Conservation (phyloP, 2,797 vertebrate species). For the Nannoperca australis region DNA sequence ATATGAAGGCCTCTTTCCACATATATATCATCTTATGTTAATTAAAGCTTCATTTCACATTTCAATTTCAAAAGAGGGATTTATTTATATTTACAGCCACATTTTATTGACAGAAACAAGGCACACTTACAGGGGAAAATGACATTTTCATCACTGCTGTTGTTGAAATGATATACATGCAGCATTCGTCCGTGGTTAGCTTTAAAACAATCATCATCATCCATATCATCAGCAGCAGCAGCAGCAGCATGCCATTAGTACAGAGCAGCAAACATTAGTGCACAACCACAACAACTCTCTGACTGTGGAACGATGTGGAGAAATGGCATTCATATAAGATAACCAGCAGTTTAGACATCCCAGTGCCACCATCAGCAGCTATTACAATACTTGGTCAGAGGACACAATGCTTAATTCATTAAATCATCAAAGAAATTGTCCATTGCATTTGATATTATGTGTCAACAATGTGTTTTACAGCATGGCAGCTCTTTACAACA, state of each 20-base stretch:
- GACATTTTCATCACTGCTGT: conserved; percentile 35
- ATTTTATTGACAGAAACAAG: conserved; percentile 62
- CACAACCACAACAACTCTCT: conserved; percentile 35
- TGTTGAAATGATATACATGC: conserved; percentile 37
- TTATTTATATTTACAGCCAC: conserved; percentile 57
- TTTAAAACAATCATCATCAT: conserved; percentile 33
- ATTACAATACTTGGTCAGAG: background rate
- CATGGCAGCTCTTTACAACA: conserved; percentile 47
- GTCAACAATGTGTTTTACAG: conserved; percentile 29
- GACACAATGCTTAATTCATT: conserved; percentile 31
- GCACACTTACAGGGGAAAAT: conserved; percentile 56
- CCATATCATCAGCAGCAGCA: conserved; percentile 8
- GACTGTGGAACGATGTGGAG: conserved; percentile 23
- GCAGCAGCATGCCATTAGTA: conserved; percentile 42
- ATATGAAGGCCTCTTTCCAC: background rate
- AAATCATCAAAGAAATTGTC: conserved; percentile 14
- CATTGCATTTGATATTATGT: conserved; percentile 8
- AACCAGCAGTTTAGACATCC: conserved; percentile 18
- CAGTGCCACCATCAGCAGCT: conserved; percentile 27
- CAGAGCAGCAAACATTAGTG: conserved; percentile 50
- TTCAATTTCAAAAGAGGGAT: conserved; percentile 51
- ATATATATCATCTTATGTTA: background rate
- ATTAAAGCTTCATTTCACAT: conserved; percentile 61
- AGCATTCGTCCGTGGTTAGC: conserved; percentile 25
- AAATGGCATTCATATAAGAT: conserved; percentile 21